Conservation (phyloP, 2,113 vertebrate species). For the Octodon degus region DNA sequence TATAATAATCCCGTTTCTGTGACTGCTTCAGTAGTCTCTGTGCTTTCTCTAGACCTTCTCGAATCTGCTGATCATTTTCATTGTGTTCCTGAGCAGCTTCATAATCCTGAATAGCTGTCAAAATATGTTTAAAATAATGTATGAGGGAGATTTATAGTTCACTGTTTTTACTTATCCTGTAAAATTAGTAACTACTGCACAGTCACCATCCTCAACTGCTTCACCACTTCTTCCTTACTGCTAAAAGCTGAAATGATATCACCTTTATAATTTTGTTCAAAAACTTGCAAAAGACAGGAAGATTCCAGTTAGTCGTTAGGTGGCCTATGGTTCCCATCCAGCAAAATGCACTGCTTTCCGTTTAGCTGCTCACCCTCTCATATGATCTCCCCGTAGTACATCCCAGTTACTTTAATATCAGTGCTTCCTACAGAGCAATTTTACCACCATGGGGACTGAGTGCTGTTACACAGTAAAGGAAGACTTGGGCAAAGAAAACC, state of each 20-base stretch:
- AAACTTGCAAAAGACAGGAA: background rate
- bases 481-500: background rate
- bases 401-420: background rate
- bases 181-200: background rate
- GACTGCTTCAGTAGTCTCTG: constrained; percentile 97
- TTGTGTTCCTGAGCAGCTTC: constrained; percentile 93
- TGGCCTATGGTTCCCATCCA: background rate
- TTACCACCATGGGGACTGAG: background rate
- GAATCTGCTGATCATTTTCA: constrained; percentile 95
- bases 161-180: background rate
- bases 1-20: constrained; percentile 98
- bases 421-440: background rate
- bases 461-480: background rate
- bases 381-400: background rate
- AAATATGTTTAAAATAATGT: constrained; percentile 51
- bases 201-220: background rate
- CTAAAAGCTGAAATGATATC: background rate
- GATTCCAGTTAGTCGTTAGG: background rate
- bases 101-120: constrained; percentile 95
- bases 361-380: background rate
- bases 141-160: background rate
- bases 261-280: constrained; percentile 6
- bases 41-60: constrained; percentile 95
- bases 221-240: background rate
- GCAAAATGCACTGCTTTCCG: background rate